Base-by-base conservation (phyloP, 2,888 invertebrate genomes). In the Anoplius nigerrimus region DNA sequence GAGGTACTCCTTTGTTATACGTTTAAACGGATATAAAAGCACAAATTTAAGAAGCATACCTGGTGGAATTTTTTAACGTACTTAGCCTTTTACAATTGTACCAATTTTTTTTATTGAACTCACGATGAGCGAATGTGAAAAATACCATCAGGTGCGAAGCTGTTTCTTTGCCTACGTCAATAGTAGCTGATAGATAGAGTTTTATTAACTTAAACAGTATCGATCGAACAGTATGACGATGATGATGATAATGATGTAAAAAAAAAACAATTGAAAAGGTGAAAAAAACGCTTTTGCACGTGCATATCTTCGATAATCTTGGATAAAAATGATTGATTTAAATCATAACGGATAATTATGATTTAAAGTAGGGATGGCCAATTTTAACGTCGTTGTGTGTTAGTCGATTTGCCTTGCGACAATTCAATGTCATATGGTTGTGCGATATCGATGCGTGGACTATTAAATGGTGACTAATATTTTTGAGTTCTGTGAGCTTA, bases 171-270 rank as follows among this genome's bases (percentile, higher is more conserved):
- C 80, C 79, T 79, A 80, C 65, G 71, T 79, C 78, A 80, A 80
- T 80, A 75, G 74, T 73, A 72, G 80, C 65, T 69, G 34, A 71
- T 77, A 77, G 72, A 71, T 73, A 80, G 75, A 42, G 69, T 74
- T 81, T 82, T 75, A 78, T 80, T 82, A 77, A 85, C 81, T 84
- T 81, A 86, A 86, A 85, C 86, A 86, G 87, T 86, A 87, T 86
- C 86, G 80, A 85, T 82, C 72, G 79, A 82, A 78, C 86, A 87
- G 86, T 87, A 86, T 86, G 78, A 61, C 24, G 46, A 52, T 22
- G 22, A 58, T 4, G 52, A n/a, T n/a, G n/a, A n/a, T n/a, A n/a
- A n/a, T n/a, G n/a, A n/a, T n/a, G n/a, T n/a, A 15, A 55, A 63
- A n/a, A 18, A 76, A 69, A 66, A 52, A 69, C 66, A 61, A 55